These are phyloP conservation scores for Pemphigus obesinymphae DNA, from an alignment of 1,140 invertebrate genomes.

Conservation along the genomic window DNA sequence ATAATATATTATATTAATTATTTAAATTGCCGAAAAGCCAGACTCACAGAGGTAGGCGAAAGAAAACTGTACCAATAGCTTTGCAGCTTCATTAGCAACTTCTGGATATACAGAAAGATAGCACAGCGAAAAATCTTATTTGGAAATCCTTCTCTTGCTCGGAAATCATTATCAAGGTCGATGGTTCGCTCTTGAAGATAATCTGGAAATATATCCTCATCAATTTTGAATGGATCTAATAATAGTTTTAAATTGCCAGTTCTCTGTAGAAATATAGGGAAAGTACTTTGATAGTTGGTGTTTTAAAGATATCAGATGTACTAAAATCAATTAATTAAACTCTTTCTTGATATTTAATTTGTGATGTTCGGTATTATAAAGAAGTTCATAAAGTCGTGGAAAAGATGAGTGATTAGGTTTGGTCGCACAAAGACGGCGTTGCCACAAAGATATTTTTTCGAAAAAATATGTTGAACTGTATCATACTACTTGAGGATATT, in stretches of 20 bases:
- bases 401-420: constrained; percentile 34
- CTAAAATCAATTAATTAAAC: constrained; percentile 17
- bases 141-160: neutral
- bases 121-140: constrained; percentile 27
- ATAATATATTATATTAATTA: no score
- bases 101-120: neutral
- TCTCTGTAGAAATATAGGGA: constrained; percentile 15
- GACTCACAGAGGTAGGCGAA: constrained; percentile 44
- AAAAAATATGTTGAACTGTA: constrained; percentile 3
- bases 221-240: constrained; percentile 30
- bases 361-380: constrained; percentile 16
- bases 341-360: constrained; percentile 25
- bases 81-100: constrained; percentile 21
- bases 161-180: no score
- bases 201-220: constrained; percentile 29
- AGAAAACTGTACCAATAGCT: constrained; percentile 36
- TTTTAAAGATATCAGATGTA: constrained; percentile 36
- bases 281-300: constrained; percentile 35
- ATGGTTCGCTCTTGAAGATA: constrained; percentile 23
- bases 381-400: constrained; percentile 12
- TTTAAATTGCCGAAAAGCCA: constrained; percentile 44
- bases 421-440: neutral
- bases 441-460: constrained; percentile 7
- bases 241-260: constrained; percentile 11
- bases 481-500: neutral